Evolutionary conservation across 2,797 vertebrate genomes (phyloP), one percentile per base, ranked within the genome.

Genomic region (Yasuhikotakia modesta): DNA sequence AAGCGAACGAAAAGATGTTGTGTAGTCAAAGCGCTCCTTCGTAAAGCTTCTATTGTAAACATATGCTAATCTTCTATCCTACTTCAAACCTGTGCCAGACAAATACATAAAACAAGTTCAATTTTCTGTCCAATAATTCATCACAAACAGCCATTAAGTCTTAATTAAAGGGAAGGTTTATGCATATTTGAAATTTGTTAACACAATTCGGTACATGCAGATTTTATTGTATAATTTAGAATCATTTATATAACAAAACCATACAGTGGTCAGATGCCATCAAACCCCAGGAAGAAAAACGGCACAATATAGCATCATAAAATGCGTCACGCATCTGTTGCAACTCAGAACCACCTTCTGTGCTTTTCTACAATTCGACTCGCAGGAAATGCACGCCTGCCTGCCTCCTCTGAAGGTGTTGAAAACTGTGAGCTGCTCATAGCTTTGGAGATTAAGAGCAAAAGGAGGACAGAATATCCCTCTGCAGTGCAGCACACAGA

Each of bases 1-100:
- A 70, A 85, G 79, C 79, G 79, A 52, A 64, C 76, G 73, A 86
- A 65, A 73, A 53, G 17, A 53, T 48, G 53, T 69, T 75, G 14
- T 13, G 19, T 57, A 66, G 72, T 79, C 58, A 22, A 1, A 45
- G 27, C 77, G 39, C 48, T 79, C 27, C 32, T 39, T 52, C 52
- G 22, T 19, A 4, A 53, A 50, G 21, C 70, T 69, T 55, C 30
- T 45, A 64, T 70, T 78, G 70, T 80, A 75, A 57, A 72, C 73
- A 70, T n/a, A 48, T 64, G 30, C 17, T 13, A 64, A 65, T 71
- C 70, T n/a, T 45, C 73, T 67, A 39, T 65, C 12, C 13, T 60
- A n/a, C 19, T 63, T 32, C 60, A n/a, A 63, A 12, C 8, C 45
- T 45, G 11, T 35, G 58, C n/a, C 48, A 64, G 48, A 46, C 27